phyloP scores from a whole-genome alignment of 2,113 vertebrate genomes.

The Gnathonemus longibarbis region DNA sequence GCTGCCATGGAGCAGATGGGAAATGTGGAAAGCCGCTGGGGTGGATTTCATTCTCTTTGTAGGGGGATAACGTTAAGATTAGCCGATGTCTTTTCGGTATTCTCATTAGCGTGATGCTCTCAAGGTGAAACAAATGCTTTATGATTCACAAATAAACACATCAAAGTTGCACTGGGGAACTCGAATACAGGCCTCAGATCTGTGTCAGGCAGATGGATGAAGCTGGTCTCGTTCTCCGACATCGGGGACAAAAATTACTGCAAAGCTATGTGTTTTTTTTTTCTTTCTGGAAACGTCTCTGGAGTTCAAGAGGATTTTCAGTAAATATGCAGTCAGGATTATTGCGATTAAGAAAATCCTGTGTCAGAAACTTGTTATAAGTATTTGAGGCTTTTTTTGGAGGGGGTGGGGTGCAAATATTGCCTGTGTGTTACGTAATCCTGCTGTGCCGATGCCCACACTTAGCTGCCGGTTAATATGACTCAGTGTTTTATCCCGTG shows the following conservation, averaged over 20 bases:
- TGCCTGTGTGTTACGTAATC: conserved; percentile 4
- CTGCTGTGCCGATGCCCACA: background rate
- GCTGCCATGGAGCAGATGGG: conserved; percentile 46
- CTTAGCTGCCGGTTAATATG: background rate
- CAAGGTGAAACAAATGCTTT: background rate
- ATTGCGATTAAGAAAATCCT: conserved; percentile 27
- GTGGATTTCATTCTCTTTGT: background rate
- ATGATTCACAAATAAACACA: background rate
- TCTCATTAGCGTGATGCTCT: background rate
- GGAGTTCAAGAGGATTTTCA: conserved; percentile 6
- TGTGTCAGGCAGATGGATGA: background rate
- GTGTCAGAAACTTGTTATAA: conserved; percentile 30
- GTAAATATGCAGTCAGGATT: conserved; percentile 26
- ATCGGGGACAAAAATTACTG: background rate
- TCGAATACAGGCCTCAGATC: background rate
- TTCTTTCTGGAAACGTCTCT: background rate
- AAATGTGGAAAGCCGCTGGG: conserved; percentile 35
- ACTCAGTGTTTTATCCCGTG: conserved; percentile 8
- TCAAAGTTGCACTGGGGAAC: background rate
- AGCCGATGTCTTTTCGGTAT: background rate
- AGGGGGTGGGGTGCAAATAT: background rate
- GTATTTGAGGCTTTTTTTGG: conserved; percentile 27
- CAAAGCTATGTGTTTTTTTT: background rate
- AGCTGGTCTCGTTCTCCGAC: background rate
- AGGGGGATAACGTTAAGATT: background rate